These are phyloP conservation scores for Terrapene triunguis DNA, from an alignment of 2,113 vertebrate species.

Conservation along the genomic window DNA sequence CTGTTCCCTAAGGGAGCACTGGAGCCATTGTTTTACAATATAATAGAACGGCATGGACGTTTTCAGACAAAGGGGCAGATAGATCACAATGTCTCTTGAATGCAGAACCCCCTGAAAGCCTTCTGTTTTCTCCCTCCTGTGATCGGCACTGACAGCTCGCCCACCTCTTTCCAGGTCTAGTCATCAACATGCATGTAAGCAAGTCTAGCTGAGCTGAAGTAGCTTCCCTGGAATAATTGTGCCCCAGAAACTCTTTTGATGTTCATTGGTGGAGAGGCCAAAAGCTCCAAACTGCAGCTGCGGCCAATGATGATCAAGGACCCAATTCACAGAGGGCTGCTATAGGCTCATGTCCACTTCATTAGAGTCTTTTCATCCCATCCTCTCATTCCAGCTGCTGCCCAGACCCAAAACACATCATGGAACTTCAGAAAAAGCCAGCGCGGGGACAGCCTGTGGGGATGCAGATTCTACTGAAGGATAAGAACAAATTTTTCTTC, in stretches of 20 bases:
- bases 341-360: not conserved
- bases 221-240: not conserved
- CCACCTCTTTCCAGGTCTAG: not conserved
- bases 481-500: not conserved
- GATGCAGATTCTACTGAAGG: not conserved
- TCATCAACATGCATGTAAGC: not conserved
- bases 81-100: not conserved
- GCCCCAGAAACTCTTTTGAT: not conserved
- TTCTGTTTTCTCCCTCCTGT: not conserved
- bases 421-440: not conserved
- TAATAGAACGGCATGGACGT: not conserved
- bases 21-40: not conserved
- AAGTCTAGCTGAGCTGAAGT: not conserved
- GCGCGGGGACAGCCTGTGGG: not conserved
- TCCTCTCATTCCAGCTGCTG: not conserved
- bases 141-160: not conserved
- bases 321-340: not conserved
- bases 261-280: not conserved
- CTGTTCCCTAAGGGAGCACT: not conserved
- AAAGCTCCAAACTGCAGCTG: slow-evolving; percentile 21
- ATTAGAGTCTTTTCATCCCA: not conserved
- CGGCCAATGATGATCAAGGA: not conserved
- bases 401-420: not conserved
- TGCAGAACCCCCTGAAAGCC: not conserved
- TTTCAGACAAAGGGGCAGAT: not conserved